Base-by-base conservation (phyloP, 2,888 invertebrate genomes). In the Embidobia sp. region DNA sequence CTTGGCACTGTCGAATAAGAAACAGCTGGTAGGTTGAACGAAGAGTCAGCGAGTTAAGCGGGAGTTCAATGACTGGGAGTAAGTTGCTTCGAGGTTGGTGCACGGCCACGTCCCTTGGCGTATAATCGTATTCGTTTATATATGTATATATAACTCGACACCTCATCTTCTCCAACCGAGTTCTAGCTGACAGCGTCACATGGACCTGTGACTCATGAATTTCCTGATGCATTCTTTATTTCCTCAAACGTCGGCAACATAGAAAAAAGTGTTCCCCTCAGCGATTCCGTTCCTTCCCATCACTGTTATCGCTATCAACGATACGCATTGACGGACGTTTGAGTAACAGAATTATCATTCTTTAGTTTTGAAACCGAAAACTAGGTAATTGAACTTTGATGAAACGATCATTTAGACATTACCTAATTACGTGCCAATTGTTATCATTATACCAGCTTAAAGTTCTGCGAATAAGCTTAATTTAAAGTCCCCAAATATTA, bases 21-120 rank as follows among this genome's bases (percentile, higher is more conserved):
- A 88, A 88, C 87, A 87, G 88, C 87, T 87, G 88, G 86, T 86
- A 81, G 82, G 86, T 85, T 85, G 85, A 85, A 83, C 85, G 85
- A 64, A 67, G 84, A 67, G 75, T 70, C 55, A 63, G 67, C 67
- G 55, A 67, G 76, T 64, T 82, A 79, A 70, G 66, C 63, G 70
- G 46, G 87, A 84, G 88, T 88, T 88, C 88, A 88, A 88, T 87
- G 88, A 88, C 88, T 87, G 86, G 82, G 83, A 85, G 83, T 80
- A 72, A 80, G 73, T 59, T 49, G 79, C 69, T 77, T 61, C 77
- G 82, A 83, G 80, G 78, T 76, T 81, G 80, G 74, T 73, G 69
- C 64, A 69, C 77, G 75, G 44, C 77, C 82, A 76, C 74, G 74
- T 70, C 74, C 59, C 70, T 66, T 49, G 77, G 27, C 29, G 59